Evolutionary conservation across 2,113 vertebrate genomes (phyloP).

Genomic region (Neomonachus schauinslandi): DNA sequence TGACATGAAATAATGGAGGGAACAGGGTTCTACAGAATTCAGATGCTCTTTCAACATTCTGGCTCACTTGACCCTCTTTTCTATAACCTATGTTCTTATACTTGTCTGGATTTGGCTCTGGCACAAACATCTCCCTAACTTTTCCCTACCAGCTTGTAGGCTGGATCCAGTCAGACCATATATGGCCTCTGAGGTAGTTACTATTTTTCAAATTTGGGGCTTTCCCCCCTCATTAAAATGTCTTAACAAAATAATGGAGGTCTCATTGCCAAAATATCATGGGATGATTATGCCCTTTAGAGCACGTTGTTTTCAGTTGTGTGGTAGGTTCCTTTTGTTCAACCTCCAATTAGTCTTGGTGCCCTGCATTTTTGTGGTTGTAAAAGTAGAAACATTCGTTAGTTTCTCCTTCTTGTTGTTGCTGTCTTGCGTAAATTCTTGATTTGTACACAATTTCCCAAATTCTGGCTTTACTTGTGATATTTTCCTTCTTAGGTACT

Average conservation of each 20-base stretch:
- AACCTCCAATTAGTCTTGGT: neutral
- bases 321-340: neutral
- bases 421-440: neutral
- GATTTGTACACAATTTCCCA: neutral
- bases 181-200: neutral
- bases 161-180: neutral
- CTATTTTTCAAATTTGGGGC: neutral
- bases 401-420: neutral
- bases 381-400: neutral
- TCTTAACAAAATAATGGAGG: neutral
- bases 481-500: neutral
- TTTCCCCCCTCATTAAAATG: neutral
- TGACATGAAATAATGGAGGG: neutral
- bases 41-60: neutral
- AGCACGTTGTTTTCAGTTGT: neutral
- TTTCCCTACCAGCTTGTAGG: neutral
- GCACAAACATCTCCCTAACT: neutral
- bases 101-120: neutral
- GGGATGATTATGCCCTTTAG: neutral
- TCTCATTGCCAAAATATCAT: neutral
- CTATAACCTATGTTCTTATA: neutral
- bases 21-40: neutral
- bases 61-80: neutral
- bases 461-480: neutral
- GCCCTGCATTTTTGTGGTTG: neutral